phyloP scores from a whole-genome alignment of 1,140 invertebrate species.

The Drosophila punjabiensis region DNA sequence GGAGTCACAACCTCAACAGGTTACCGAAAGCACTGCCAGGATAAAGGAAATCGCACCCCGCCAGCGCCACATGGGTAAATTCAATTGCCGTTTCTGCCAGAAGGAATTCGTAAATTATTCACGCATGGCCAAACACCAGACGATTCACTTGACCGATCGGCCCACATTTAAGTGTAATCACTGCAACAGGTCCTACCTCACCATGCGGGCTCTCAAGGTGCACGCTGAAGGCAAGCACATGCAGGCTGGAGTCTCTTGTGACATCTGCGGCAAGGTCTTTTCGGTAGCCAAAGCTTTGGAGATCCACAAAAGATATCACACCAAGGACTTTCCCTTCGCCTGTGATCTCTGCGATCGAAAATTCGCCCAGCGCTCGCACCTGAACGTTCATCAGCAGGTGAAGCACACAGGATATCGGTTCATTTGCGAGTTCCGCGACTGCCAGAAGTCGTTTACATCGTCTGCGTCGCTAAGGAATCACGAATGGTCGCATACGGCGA shows the following conservation, averaged over 20 bases:
- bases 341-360: conserved; percentile 92
- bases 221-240: conserved; percentile 54
- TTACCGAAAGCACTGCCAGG: not conserved
- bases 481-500: conserved; percentile 56
- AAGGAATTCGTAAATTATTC: conserved; percentile 58
- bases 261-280: conserved; percentile 86
- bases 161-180: conserved; percentile 46
- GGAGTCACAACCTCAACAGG: not conserved
- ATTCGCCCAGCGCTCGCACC: conserved; percentile 88
- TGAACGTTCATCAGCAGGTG: conserved; percentile 59
- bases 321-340: conserved; percentile 88
- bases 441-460: conserved; percentile 63
- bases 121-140: conserved; percentile 59
- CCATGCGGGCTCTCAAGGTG: conserved; percentile 55
- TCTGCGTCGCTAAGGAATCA: conserved; percentile 60
- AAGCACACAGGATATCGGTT: conserved; percentile 57
- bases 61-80: conserved; percentile 23
- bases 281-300: conserved; percentile 86
- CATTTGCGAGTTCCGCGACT: conserved; percentile 50
- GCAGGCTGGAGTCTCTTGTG: conserved; percentile 62
- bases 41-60: conserved; percentile 7
- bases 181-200: conserved; percentile 54
- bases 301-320: conserved; percentile 88
- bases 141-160: conserved; percentile 50
- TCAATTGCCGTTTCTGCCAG: conserved; percentile 49